A percentile compares a stretch with the other conserved stretches of the same genome.
Evolutionary conservation across 2,888 invertebrate species (phyloP).

Genomic region (Hypena proboscidalis): DNA sequence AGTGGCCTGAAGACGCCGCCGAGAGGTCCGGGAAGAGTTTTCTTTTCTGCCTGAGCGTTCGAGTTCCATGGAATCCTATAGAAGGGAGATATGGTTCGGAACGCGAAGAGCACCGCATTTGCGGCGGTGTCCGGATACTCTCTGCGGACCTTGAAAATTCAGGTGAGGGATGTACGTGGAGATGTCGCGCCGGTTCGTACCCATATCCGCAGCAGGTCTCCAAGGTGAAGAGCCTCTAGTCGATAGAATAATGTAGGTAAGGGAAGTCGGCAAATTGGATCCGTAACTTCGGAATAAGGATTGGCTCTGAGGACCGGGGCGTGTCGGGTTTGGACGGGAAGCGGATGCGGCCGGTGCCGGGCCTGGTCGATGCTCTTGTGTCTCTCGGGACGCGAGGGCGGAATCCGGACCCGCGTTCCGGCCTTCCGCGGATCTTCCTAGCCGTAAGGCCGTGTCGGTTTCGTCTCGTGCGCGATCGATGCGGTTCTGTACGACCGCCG

Average conservation of each 20-base stretch:
- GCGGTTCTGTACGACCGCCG: slow-evolving; percentile 54
- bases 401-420: slow-evolving; percentile 50
- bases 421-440: slow-evolving; percentile 49
- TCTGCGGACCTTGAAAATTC: slow-evolving; percentile 67
- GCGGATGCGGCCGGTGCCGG: slow-evolving; percentile 44
- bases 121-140: slow-evolving; percentile 58
- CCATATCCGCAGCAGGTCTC: slow-evolving; percentile 92
- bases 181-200: slow-evolving; percentile 82
- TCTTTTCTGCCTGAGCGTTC: slow-evolving; percentile 63
- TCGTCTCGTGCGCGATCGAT: slow-evolving; percentile 49
- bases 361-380: slow-evolving; percentile 27
- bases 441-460: slow-evolving; percentile 42
- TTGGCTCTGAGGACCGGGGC: slow-evolving; percentile 90
- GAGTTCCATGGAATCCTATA: slow-evolving; percentile 77
- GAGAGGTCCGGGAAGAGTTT: slow-evolving; percentile 71
- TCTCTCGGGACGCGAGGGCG: slow-evolving; percentile 51
- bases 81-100: slow-evolving; percentile 81
- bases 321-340: slow-evolving; percentile 82
- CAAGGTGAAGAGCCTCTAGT: slow-evolving; percentile 89
- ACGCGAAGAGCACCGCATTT: slow-evolving; percentile 61
- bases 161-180: slow-evolving; percentile 62
- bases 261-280: slow-evolving; percentile 89
- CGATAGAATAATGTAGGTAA: slow-evolving; percentile 87
- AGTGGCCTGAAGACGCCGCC: slow-evolving; percentile 68
- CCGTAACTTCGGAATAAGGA: slow-evolving; percentile 89